Percentiles rank a stretch among this genome's conserved stretches.
Conservation (phyloP, 2,797 vertebrate genomes). For the Sebastes aleutianus region DNA sequence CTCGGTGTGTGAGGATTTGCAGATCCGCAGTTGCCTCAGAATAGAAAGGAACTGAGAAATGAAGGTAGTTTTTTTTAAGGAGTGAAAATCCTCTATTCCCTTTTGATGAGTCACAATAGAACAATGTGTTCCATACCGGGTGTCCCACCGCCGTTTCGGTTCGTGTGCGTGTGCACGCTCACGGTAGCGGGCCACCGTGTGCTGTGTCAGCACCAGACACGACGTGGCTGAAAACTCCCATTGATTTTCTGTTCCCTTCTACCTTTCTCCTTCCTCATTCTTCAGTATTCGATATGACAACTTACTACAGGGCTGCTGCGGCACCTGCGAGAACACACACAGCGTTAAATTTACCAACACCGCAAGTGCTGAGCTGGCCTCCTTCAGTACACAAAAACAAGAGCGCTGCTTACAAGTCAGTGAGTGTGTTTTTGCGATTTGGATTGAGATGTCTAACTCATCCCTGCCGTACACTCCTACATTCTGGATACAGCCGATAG, state of each 20-base stretch:
- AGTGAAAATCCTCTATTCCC: conserved; percentile 13
- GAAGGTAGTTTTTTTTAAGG: background rate
- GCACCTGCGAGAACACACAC: conserved; percentile 44
- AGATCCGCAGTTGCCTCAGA: conserved; percentile 7
- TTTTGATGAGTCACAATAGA: conserved; percentile 22
- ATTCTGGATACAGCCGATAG: background rate
- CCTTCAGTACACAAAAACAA: background rate
- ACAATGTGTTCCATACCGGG: conserved; percentile 22
- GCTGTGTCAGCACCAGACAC: conserved; percentile 56
- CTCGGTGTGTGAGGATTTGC: background rate
- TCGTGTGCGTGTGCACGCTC: background rate
- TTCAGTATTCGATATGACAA: conserved; percentile 41
- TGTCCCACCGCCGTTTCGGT: conserved; percentile 4
- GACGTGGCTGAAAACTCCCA: conserved; percentile 64
- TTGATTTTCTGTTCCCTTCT: conserved; percentile 64
- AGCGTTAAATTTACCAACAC: conserved; percentile 11
- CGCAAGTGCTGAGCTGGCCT: conserved; percentile 32
- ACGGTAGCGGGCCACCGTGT: background rate
- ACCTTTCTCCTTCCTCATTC: conserved; percentile 53
- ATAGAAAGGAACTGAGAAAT: conserved; percentile 2
- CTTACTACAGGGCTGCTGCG: conserved; percentile 26
- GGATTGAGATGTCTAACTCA: conserved; percentile 12
- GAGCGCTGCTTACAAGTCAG: background rate
- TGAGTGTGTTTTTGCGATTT: conserved; percentile 17
- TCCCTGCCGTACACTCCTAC: background rate